A percentile compares a stretch with the other conserved stretches of the same genome.
These are phyloP conservation scores for Epicauta chinensis DNA, from an alignment of 1,140 invertebrate genomes.

Conservation along the genomic window DNA sequence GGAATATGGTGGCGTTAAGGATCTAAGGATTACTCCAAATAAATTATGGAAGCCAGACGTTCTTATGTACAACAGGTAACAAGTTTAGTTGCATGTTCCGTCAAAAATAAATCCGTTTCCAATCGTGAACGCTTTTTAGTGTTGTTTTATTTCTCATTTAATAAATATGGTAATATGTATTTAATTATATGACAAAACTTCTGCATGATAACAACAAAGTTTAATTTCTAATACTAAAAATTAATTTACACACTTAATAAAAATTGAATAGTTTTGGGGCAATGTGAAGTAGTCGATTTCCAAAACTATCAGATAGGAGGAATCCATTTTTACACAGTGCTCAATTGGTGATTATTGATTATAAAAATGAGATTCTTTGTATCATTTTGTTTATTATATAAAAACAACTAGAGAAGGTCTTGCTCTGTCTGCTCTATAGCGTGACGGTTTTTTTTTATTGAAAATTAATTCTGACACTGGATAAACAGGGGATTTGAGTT, in stretches of 20 bases:
- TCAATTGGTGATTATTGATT: too few species aligned
- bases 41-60: conserved; percentile 99
- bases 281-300: conserved; percentile 13
- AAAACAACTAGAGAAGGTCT: conserved; percentile 3
- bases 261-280: conserved; percentile 3
- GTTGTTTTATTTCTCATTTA: conserved; percentile 1
- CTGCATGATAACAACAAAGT: conserved; percentile 10
- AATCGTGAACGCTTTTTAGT: conserved; percentile 13
- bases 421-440: conserved; percentile 11
- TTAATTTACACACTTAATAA: neutral
- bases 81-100: conserved; percentile 28
- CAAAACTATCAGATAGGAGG: too few species aligned
- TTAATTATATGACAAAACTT: conserved; percentile 4
- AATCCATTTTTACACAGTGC: too few species aligned
- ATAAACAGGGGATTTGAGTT: neutral
- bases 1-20: conserved; percentile 94
- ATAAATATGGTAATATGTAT: conserved; percentile 6
- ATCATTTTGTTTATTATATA: too few species aligned
- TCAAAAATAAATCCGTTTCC: neutral
- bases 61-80: conserved; percentile 97
- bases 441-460: neutral
- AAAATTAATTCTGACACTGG: too few species aligned
- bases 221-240: conserved; percentile 9
- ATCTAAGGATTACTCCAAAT: conserved; percentile 91
- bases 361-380: too few species aligned